Conservation (phyloP, 1,140 invertebrate genomes). For the Drosophila pruinosa region DNA sequence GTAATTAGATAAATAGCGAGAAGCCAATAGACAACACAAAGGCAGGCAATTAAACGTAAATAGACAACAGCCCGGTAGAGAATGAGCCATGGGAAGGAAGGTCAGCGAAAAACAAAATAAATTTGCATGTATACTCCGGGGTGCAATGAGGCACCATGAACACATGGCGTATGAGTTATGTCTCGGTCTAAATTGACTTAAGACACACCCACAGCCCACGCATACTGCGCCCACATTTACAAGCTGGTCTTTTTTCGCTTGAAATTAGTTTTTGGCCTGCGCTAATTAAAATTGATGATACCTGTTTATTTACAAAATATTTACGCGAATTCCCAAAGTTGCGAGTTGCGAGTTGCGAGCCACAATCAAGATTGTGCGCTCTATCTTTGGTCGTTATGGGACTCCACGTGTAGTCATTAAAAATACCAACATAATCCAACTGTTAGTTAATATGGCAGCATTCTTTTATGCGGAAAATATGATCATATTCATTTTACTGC, state of each 20-base stretch:
- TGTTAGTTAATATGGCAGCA: too few species aligned
- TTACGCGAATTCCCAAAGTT: slow-evolving; percentile 46
- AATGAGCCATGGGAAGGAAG: not conserved
- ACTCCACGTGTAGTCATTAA: not conserved
- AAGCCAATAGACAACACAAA: slow-evolving; percentile 34
- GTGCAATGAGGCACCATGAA: slow-evolving; percentile 31
- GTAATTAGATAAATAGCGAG: slow-evolving; percentile 47
- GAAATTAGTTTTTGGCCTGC: slow-evolving; percentile 86
- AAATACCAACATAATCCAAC: too few species aligned
- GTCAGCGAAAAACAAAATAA: slow-evolving; percentile 32
- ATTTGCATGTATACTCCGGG: slow-evolving; percentile 41
- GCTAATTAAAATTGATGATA: slow-evolving; percentile 84
- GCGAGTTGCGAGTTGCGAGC: slow-evolving; percentile 39
- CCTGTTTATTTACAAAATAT: slow-evolving; percentile 73
- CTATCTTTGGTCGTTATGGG: not conserved
- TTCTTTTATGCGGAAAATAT: too few species aligned
- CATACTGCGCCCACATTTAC: slow-evolving; percentile 37
- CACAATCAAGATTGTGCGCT: not conserved
- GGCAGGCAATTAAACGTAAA: slow-evolving; percentile 59
- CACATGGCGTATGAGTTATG: slow-evolving; percentile 48
- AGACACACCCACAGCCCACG: slow-evolving; percentile 34
- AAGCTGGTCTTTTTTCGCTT: slow-evolving; percentile 50
- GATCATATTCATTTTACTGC: not conserved
- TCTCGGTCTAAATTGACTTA: slow-evolving; percentile 39
- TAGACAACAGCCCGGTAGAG: slow-evolving; percentile 25